Evolutionary conservation across 2,113 vertebrate species (phyloP), one percentile per base, ranked within the genome.

Genomic region (Lichenostomus cassidix): DNA sequence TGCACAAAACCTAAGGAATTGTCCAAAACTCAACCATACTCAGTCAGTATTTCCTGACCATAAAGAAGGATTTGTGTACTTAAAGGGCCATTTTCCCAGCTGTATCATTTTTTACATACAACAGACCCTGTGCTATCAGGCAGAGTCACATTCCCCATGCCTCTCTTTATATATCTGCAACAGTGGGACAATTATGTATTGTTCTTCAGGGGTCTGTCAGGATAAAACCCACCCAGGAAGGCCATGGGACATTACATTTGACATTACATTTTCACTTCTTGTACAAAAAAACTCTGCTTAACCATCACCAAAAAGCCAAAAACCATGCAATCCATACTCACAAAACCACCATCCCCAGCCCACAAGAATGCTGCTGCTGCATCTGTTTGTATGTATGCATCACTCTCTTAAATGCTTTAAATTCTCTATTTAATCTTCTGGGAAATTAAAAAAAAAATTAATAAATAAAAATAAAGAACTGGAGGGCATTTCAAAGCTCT

Each of bases 401-500:
- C 15, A 3, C 16, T n/a, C 21, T n/a, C 70, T 74, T 47, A 90
- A 83, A 59, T 15, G 24, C 29, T 50, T 90, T 56, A 39, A 70
- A 73, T 71, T 50, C 44, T 65, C 42, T 21, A 33, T 77, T 83
- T 71, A 87, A 89, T 87, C 67, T 85, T 58, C 24, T 24, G 27
- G 21, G 15, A 77, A 83, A 74, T 19, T 20, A 2, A 15, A 62
- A 58, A 23, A 39, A 49, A 7, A 35, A 31, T 37, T 22, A 3
- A 20, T 70, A 52, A 33, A 31, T 29, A 55, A 70, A 79, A 65
- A 23, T 2, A 17, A 81, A 68, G 39, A 70, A 65, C 53, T 22
- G 15, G 60, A 77, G 60, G 82, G 39, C 65, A 83, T 91, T 94
- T 90, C 71, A 91, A 70, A 94, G 47, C 87, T 91, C 28, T 75